phyloP scores from a whole-genome alignment of 2,113 vertebrate genomes.

The Pygoscelis adeliae region DNA sequence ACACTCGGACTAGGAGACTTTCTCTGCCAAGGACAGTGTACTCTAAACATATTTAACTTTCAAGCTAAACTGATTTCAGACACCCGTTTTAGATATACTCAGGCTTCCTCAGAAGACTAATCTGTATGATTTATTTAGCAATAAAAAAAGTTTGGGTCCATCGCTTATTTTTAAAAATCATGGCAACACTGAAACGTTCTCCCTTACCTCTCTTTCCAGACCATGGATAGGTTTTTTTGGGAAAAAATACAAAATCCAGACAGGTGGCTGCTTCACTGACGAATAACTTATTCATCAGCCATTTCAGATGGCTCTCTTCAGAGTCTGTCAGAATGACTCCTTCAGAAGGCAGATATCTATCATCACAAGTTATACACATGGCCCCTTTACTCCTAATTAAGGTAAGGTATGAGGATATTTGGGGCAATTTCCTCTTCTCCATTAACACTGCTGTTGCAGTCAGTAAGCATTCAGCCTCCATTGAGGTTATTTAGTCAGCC shows the following conservation, averaged over 20 bases:
- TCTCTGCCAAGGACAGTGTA: not conserved
- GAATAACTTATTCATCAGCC: not conserved
- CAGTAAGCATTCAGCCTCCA: not conserved
- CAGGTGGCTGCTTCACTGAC: not conserved
- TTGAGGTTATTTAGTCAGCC: not conserved
- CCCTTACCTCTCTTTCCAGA: not conserved
- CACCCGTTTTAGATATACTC: not conserved
- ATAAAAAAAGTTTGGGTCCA: not conserved
- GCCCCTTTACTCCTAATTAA: not conserved
- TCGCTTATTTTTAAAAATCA: not conserved
- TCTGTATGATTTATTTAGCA: not conserved
- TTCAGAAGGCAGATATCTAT: not conserved
- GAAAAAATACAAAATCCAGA: not conserved
- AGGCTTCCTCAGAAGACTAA: not conserved
- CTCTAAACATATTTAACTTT: not conserved
- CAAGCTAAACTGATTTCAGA: not conserved
- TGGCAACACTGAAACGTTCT: not conserved
- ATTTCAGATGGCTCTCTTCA: not conserved
- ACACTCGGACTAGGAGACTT: not conserved
- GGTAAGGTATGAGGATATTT: not conserved
- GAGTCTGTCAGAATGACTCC: not conserved
- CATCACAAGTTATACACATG: not conserved
- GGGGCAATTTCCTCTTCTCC: not conserved
- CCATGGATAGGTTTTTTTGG: rapidly evolving
- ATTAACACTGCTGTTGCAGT: not conserved